phyloP scores from a whole-genome alignment of 2,888 invertebrate species.

The Geophilus truncorum region DNA sequence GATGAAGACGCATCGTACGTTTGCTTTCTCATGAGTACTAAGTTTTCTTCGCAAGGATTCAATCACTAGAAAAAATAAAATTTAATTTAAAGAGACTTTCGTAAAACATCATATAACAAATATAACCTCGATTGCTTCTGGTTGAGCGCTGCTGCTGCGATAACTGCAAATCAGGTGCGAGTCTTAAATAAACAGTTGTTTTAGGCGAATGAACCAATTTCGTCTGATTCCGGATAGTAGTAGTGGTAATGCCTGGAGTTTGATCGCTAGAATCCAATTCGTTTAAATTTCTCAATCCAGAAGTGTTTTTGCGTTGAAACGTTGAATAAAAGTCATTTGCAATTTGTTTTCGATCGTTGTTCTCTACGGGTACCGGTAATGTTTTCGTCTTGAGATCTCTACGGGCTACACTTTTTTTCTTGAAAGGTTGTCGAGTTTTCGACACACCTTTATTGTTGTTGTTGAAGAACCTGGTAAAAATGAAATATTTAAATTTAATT shows the following conservation, averaged over 20 bases:
- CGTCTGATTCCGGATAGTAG: background rate
- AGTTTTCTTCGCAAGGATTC: background rate
- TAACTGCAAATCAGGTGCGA: background rate
- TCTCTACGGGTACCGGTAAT: background rate
- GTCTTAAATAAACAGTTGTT: background rate
- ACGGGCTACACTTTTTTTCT: background rate
- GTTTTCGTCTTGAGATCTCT: background rate
- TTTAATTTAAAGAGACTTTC: no score
- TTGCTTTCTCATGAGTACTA: background rate
- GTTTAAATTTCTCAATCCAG: background rate
- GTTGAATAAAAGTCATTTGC: background rate
- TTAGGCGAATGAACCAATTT: background rate
- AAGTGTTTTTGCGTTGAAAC: background rate
- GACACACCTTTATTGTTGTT: background rate
- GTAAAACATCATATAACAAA: no score
- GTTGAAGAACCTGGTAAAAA: background rate
- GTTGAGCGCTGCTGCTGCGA: background rate
- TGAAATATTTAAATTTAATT: background rate
- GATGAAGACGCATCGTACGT: background rate
- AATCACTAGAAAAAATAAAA: background rate
- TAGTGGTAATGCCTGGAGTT: background rate
- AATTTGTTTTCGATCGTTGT: background rate
- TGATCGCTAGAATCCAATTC: background rate
- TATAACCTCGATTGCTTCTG: no score
- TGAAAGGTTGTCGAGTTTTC: background rate